Evolutionary conservation across 1,140 invertebrate species (phyloP).

Genomic region (Chlorops oryzae): DNA sequence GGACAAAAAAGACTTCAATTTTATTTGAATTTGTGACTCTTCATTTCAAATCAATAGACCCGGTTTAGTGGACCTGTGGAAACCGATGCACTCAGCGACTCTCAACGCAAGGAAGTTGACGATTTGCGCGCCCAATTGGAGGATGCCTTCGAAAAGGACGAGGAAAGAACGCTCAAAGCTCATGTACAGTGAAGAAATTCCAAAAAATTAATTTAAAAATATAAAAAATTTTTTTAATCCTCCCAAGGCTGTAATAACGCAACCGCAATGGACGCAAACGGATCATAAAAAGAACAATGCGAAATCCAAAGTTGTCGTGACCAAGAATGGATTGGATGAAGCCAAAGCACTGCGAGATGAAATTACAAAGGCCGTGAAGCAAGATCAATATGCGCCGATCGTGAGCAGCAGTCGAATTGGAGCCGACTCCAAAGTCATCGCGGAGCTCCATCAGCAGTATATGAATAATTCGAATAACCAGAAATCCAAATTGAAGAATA

Average conservation of each 20-base stretch:
- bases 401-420: slow-evolving; percentile 17
- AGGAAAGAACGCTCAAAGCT: neutral
- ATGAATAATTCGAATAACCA: no score
- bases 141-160: slow-evolving; percentile 21
- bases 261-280: slow-evolving; percentile 16
- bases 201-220: neutral
- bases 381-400: neutral
- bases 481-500: no score
- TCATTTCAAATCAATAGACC: no score
- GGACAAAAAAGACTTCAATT: no score
- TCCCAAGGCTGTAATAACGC: slow-evolving; percentile 26
- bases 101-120: slow-evolving; percentile 25
- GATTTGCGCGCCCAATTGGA: slow-evolving; percentile 29
- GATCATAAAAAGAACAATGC: neutral
- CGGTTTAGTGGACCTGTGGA: no score
- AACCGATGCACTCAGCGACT: no score
- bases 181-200: neutral
- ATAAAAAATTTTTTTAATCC: no score
- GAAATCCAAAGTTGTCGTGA: slow-evolving; percentile 23
- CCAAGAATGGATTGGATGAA: slow-evolving; percentile 12
- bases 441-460: no score
- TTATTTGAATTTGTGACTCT: no score
- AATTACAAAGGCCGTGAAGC: slow-evolving; percentile 25
- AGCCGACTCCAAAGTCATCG: slow-evolving; percentile 7
- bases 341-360: slow-evolving; percentile 23